Evolutionary conservation across 2,888 invertebrate species (phyloP), one percentile per base, ranked within the genome.

Genomic region (Platycheirus rosarum): DNA sequence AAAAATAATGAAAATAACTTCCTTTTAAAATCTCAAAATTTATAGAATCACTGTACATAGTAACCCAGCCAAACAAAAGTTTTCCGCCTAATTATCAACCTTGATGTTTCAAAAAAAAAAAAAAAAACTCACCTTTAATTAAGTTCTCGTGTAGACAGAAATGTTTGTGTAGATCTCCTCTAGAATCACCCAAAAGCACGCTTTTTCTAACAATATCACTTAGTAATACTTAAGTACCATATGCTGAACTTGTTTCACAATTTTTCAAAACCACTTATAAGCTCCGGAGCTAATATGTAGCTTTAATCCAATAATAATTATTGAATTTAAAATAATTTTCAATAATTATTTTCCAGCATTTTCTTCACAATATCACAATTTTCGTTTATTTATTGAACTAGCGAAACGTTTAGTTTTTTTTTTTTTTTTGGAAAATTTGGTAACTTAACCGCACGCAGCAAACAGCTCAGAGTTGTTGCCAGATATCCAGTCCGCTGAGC

Each of bases 401-500:
- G 66, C 40, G 16, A 44, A 66, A 23, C n/a, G n/a, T n/a, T n/a
- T n/a, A n/a, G n/a, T n/a, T n/a, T n/a, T n/a, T n/a, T n/a, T 23
- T 23, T 23, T 23, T 23, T 2, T 4, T 4, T 29, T 23, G n/a
- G 42, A 35, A 48, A 46, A 42, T 13, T 57, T 51, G 2, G 6
- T 11, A 49, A 42, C 13, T 48, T 14, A 62, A 66, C 70, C 70
- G 66, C 65, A 66, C 63, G 42, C 46, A 76, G 26, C 65, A 53
- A 53, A 46, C 18, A 26, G 40, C n/a, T 40, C 51, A 55, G 32
- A 68, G 66, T 62, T 20, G 53, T 35, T 66, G 32, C 51, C 55
- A 42, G 73, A 69, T 63, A 69, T 57, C 76, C 42, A 62, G 62
- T 16, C 57, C 51, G n/a, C n/a, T n/a, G n/a, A n/a, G n/a, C n/a